Percentiles rank a stretch among this genome's conserved stretches.
These are phyloP conservation scores for Heliconius hermathena DNA, from an alignment of 1,140 invertebrate species.

Conservation along the genomic window DNA sequence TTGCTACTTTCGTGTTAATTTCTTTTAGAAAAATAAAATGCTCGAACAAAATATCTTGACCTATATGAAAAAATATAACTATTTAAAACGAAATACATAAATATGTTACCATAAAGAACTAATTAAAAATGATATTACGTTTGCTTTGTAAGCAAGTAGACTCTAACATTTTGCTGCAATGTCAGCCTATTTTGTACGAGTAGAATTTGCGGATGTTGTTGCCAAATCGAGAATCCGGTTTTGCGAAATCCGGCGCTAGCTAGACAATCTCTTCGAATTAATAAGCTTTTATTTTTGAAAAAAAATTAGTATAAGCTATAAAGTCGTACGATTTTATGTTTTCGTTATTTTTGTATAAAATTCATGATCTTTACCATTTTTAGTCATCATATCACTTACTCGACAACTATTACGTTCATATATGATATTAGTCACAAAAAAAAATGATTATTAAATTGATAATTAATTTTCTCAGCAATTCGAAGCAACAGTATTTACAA, in stretches of 20 bases:
- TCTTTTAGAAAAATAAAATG: too few relatives aligned
- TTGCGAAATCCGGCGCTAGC: slow-evolving; percentile 24
- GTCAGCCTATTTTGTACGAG: slow-evolving; percentile 31
- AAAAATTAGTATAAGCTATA: background rate
- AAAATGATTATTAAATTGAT: too few relatives aligned
- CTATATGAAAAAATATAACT: background rate
- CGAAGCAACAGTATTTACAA: too few relatives aligned
- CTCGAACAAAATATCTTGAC: too few relatives aligned
- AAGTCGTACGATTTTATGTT: background rate
- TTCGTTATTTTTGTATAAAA: background rate
- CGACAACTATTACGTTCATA: too few relatives aligned
- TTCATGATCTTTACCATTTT: too few relatives aligned
- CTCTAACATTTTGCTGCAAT: slow-evolving; percentile 18
- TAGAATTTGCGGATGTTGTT: slow-evolving; percentile 37
- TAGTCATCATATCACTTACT: too few relatives aligned
- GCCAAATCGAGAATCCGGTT: slow-evolving; percentile 38
- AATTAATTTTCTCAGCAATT: too few relatives aligned
- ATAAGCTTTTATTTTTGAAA: slow-evolving; percentile 32
- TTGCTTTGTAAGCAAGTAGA: slow-evolving; percentile 12
- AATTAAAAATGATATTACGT: slow-evolving; percentile 4
- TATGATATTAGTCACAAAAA: too few relatives aligned
- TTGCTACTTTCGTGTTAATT: too few relatives aligned
- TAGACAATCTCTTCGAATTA: slow-evolving; percentile 33
- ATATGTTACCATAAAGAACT: slow-evolving; percentile 3
- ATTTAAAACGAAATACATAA: background rate